Conservation (phyloP, 2,888 invertebrate genomes). For the Dexiosoma caninum region DNA sequence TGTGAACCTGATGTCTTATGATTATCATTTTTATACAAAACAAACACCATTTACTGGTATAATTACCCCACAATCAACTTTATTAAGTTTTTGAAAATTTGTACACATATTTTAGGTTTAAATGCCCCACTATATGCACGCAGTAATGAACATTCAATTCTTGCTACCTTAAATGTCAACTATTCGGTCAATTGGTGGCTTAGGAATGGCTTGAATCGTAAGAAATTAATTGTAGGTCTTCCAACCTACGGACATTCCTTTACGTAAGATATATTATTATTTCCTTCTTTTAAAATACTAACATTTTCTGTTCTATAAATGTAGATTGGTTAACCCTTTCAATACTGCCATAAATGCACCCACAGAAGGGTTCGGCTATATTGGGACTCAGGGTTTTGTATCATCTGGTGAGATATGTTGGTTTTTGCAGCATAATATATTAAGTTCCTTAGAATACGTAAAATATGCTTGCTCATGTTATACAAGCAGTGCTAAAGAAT, state of each 20-base stretch:
- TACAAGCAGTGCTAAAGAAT: constrained; percentile 83
- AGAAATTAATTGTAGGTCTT: constrained; percentile 89
- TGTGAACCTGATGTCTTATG: constrained; percentile 94
- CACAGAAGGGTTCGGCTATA: constrained; percentile 83
- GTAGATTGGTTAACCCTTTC: constrained; percentile 82
- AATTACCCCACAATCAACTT: no score
- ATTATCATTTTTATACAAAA: constrained; percentile 88
- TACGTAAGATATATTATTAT: constrained; percentile 77
- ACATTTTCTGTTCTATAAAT: constrained; percentile 52
- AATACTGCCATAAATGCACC: constrained; percentile 86
- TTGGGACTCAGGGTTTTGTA: constrained; percentile 85
- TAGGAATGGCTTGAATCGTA: constrained; percentile 84
- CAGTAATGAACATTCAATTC: constrained; percentile 81
- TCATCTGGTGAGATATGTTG: constrained; percentile 84
- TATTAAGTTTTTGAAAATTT: no score
- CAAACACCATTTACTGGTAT: constrained; percentile 87
- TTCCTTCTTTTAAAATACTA: background rate
- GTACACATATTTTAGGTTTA: constrained; percentile 81
- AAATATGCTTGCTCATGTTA: constrained; percentile 87
- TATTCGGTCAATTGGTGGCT: constrained; percentile 89
- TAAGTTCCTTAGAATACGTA: constrained; percentile 82
- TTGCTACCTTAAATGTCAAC: constrained; percentile 87
- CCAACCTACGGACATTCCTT: constrained; percentile 93
- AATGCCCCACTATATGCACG: constrained; percentile 88
- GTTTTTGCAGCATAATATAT: constrained; percentile 80